phyloP scores from a whole-genome alignment of 2,888 invertebrate genomes.

The Bombylius discolor region DNA sequence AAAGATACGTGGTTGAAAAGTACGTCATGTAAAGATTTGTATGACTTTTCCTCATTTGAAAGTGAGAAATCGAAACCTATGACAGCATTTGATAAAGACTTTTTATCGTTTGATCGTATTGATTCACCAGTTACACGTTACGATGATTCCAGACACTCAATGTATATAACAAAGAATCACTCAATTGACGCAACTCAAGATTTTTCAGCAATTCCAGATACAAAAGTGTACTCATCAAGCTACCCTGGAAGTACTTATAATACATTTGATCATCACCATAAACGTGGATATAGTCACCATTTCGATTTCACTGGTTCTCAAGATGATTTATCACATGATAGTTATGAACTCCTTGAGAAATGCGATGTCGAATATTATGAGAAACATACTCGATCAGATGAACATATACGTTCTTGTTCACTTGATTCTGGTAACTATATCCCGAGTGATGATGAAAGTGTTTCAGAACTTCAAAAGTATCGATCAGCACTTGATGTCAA shows the following conservation, averaged over 20 bases:
- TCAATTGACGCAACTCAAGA: slow-evolving; percentile 58
- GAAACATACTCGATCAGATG: slow-evolving; percentile 32
- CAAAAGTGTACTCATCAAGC: slow-evolving; percentile 72
- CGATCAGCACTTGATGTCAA: slow-evolving; percentile 46
- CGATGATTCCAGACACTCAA: slow-evolving; percentile 51
- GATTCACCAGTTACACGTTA: slow-evolving; percentile 62
- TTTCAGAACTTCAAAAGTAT: slow-evolving; percentile 44
- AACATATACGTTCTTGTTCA: slow-evolving; percentile 53
- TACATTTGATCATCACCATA: slow-evolving; percentile 30
- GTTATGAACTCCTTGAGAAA: slow-evolving; percentile 72
- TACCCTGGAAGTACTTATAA: slow-evolving; percentile 70
- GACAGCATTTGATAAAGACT: slow-evolving; percentile 37
- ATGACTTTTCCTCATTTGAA: slow-evolving; percentile 56
- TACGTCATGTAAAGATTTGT: slow-evolving; percentile 69
- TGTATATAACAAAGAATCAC: slow-evolving; percentile 46
- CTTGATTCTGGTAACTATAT: slow-evolving; percentile 65
- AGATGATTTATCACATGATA: slow-evolving; percentile 78
- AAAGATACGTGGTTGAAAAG: slow-evolving; percentile 57
- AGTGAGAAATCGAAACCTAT: slow-evolving; percentile 38
- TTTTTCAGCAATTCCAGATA: slow-evolving; percentile 44
- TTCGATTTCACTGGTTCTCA: slow-evolving; percentile 50
- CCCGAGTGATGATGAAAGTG: slow-evolving; percentile 58
- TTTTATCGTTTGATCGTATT: slow-evolving; percentile 38
- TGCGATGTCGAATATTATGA: slow-evolving; percentile 39
- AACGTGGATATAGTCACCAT: slow-evolving; percentile 43